Percentiles rank a stretch among this genome's conserved stretches.
Conservation (phyloP, 1,140 invertebrate genomes). For the Papilio glaucus region DNA sequence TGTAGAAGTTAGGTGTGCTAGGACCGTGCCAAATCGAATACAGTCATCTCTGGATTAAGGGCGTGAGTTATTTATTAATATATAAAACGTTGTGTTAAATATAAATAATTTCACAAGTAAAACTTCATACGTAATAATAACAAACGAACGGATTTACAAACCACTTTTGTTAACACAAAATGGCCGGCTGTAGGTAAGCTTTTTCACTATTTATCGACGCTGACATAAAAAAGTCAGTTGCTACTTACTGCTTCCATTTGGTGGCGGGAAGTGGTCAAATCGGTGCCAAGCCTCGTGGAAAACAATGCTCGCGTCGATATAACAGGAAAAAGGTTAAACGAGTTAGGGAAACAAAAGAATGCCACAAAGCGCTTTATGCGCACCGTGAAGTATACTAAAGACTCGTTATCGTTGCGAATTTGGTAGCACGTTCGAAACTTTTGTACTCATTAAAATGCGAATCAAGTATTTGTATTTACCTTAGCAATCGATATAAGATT, state of each 20-base stretch:
- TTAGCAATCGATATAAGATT: too few relatives aligned
- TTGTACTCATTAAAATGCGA: background rate
- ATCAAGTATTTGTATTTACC: background rate
- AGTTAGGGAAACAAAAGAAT: conserved; percentile 40
- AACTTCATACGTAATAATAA: too few relatives aligned
- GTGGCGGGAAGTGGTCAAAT: conserved; percentile 42
- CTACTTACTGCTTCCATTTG: conserved; percentile 37
- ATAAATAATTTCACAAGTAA: too few relatives aligned
- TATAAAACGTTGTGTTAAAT: too few relatives aligned
- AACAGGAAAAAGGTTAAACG: conserved; percentile 43
- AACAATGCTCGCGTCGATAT: conserved; percentile 39
- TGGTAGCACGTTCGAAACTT: too few relatives aligned
- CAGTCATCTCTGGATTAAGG: too few relatives aligned
- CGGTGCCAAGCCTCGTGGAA: conserved; percentile 38
- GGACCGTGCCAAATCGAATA: too few relatives aligned
- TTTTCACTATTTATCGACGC: conserved; percentile 25
- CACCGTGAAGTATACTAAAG: background rate
- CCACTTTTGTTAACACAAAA: too few relatives aligned
- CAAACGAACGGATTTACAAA: too few relatives aligned
- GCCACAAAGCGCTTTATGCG: conserved; percentile 25
- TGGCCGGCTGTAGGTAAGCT: background rate
- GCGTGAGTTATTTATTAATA: too few relatives aligned
- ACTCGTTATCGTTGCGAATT: too few relatives aligned
- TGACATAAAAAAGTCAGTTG: conserved; percentile 26
- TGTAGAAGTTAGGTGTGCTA: too few relatives aligned